phyloP scores from a whole-genome alignment of 2,797 vertebrate genomes.

The Oceanodroma leucorhoa region DNA sequence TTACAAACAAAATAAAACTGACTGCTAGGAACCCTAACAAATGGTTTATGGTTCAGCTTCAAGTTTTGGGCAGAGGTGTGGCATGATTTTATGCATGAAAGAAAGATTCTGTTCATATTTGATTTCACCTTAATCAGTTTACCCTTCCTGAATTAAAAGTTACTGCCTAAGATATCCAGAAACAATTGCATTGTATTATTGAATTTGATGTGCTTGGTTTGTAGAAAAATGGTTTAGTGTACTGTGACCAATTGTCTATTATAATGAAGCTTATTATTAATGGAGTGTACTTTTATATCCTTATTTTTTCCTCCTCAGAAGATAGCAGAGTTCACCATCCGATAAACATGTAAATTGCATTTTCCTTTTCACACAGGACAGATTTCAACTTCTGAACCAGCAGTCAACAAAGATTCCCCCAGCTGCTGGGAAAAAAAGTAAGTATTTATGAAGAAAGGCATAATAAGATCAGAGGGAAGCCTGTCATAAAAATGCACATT shows the following conservation, averaged over 20 bases:
- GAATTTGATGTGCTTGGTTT: slow-evolving; percentile 3
- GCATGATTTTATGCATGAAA: rapidly evolving
- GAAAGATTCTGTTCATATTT: neutral
- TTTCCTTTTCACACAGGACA: slow-evolving; percentile 54
- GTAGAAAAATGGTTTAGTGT: neutral
- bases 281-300: neutral
- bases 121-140: neutral
- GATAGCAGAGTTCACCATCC: slow-evolving; percentile 4
- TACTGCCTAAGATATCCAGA: neutral
- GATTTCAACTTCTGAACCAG: slow-evolving; percentile 56
- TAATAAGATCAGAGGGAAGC: slow-evolving; percentile 59
- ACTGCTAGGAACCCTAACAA: neutral
- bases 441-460: slow-evolving; percentile 67
- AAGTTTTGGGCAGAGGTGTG: neutral
- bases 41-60: neutral
- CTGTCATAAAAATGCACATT: slow-evolving; percentile 75
- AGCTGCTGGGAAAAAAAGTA: slow-evolving; percentile 26
- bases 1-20: neutral
- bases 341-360: slow-evolving; percentile 24
- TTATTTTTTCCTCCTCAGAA: neutral
- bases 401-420: slow-evolving; percentile 60
- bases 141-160: neutral
- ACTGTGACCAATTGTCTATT: neutral
- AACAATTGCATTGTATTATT: neutral
- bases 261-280: slow-evolving; percentile 23